Base-by-base conservation (phyloP, 2,888 invertebrate genomes). In the Tillus elongatus region DNA sequence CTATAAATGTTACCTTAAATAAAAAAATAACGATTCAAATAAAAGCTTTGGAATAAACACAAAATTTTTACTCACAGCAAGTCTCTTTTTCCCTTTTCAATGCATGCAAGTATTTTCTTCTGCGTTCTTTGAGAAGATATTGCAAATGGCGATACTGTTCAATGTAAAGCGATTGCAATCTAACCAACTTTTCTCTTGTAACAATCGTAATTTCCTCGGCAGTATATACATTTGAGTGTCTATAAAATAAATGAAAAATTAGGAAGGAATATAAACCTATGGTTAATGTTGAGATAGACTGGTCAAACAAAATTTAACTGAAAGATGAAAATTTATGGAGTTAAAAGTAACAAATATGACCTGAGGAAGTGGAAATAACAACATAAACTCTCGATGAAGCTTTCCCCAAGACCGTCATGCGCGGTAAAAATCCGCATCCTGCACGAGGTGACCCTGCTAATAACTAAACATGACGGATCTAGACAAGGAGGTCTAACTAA, bases 211-310 rank as follows among this genome's bases (percentile, higher is more conserved):
- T 85, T 62, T 93, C 92, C 54, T 93, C 89, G 0, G 85, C 83
- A 0, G 92, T 90, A 60, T 79, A 92, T 0, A 90, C 81, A 8
- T 88, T 88, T 1, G 91, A 89, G 59, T 85, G 83, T 66, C 90
- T 91, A 40, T 38, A 53, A 42, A 6, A 8, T 6, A 29, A 19
- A n/a, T n/a, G n/a, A n/a, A n/a, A 24, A 26, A 8, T 15, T 14
- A 16, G 6, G 11, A n/a, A n/a, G n/a, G n/a, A n/a, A n/a, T n/a
- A n/a, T n/a, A n/a, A n/a, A n/a, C n/a, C n/a, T n/a, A n/a, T n/a
- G n/a, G n/a, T n/a, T n/a, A n/a, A n/a, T n/a, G n/a, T n/a, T n/a
- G n/a, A n/a, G n/a, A n/a, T n/a, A n/a, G n/a, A n/a, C n/a, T n/a
- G n/a, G n/a, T n/a, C n/a, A n/a, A n/a, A n/a, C n/a, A n/a, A n/a